A percentile compares a stretch with the other conserved stretches of the same genome.
Conservation (phyloP, 2,113 vertebrate genomes). For the Lathamus discolor region DNA sequence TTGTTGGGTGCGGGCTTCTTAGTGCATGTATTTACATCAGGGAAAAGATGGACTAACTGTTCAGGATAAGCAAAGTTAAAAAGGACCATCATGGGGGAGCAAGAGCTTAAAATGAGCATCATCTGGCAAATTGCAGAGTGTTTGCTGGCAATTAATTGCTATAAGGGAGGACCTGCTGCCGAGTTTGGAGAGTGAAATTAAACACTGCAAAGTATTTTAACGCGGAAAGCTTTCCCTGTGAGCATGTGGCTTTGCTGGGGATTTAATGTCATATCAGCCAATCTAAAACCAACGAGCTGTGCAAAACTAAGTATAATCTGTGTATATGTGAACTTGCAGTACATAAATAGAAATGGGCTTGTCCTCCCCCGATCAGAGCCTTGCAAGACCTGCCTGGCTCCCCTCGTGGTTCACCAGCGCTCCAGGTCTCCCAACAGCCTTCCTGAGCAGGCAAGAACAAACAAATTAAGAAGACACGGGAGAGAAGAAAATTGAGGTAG, state of each 20-base stretch:
- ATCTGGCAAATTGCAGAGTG: not conserved
- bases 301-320: not conserved
- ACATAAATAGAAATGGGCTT: not conserved
- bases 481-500: slow-evolving; percentile 34
- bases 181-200: not conserved
- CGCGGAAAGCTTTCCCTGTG: not conserved
- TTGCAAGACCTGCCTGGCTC: not conserved
- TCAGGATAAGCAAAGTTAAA: not conserved
- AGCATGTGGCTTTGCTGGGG: not conserved
- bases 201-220: not conserved
- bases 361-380: not conserved
- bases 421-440: not conserved
- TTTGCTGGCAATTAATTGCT: not conserved
- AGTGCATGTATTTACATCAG: fast-evolving
- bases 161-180: not conserved
- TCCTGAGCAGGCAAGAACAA: slow-evolving; percentile 43
- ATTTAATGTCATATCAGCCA: not conserved
- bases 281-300: not conserved
- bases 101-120: not conserved
- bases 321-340: not conserved
- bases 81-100: not conserved
- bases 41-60: not conserved
- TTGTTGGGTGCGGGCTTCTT: not conserved
- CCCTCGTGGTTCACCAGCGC: not conserved
- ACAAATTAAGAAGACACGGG: slow-evolving; percentile 35